phyloP scores from a whole-genome alignment of 2,888 invertebrate genomes.

The Acleris literana region DNA sequence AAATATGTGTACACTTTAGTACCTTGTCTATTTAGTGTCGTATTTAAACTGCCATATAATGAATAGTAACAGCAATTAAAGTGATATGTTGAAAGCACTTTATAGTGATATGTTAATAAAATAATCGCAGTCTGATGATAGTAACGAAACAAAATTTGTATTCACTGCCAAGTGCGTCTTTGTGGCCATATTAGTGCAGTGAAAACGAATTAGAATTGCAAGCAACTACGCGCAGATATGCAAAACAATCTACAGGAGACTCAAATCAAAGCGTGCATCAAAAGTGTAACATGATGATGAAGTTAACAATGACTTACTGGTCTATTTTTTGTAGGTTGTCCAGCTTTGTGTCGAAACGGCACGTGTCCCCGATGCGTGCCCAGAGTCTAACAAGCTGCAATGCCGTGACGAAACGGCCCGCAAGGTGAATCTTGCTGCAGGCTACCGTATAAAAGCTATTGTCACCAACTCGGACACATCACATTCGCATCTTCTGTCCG shows the following conservation, averaged over 20 bases:
- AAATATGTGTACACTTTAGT: too few relatives aligned
- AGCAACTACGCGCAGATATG: conserved; percentile 36
- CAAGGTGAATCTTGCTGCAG: conserved; percentile 76
- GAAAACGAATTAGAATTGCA: conserved; percentile 41
- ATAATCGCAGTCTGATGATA: neutral
- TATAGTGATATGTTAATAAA: too few relatives aligned
- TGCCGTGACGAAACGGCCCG: conserved; percentile 67
- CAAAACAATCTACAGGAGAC: conserved; percentile 14
- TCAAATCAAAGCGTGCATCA: conserved; percentile 22
- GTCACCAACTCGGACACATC: conserved; percentile 64
- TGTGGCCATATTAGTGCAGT: conserved; percentile 23
- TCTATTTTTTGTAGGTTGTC: conserved; percentile 48
- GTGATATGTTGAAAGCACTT: too few relatives aligned
- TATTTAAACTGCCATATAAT: too few relatives aligned
- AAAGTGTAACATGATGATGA: conserved; percentile 21
- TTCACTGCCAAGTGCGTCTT: conserved; percentile 13
- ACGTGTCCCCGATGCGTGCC: conserved; percentile 72
- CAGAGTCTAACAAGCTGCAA: conserved; percentile 67
- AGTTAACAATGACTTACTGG: conserved; percentile 48
- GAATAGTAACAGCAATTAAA: too few relatives aligned
- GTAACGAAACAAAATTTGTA: conserved; percentile 13
- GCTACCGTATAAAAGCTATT: conserved; percentile 76
- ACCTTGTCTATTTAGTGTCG: too few relatives aligned
- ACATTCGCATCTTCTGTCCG: conserved; percentile 66
- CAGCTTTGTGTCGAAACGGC: conserved; percentile 43